Conservation (phyloP, 2,888 invertebrate species). For the Polymixis lichenea region DNA sequence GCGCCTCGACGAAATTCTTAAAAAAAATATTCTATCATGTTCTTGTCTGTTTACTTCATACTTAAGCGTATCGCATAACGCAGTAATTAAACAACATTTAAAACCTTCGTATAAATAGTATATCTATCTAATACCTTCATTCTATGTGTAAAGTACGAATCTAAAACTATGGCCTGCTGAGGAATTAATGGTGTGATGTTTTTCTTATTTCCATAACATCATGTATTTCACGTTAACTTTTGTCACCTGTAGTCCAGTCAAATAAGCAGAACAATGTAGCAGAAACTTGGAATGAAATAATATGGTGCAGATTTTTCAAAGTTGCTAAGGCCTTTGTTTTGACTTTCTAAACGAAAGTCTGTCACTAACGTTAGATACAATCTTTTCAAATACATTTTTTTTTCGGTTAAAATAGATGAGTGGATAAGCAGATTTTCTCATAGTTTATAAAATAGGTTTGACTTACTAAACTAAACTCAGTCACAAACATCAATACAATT, state of each 20-base stretch:
- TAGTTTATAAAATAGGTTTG: not conserved
- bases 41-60: not conserved
- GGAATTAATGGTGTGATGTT: not conserved
- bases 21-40: not conserved
- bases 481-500: no score
- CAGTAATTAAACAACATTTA: slow-evolving; percentile 4
- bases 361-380: not conserved
- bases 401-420: no score
- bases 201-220: not conserved
- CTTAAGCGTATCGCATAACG: not conserved
- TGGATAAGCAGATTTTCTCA: not conserved
- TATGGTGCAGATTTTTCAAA: not conserved
- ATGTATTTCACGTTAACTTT: not conserved
- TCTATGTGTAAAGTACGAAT: not conserved
- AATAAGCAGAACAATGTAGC: not conserved
- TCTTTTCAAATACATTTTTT: not conserved
- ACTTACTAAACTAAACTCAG: not conserved
- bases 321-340: no score
- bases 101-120: slow-evolving; percentile 4
- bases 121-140: slow-evolving; percentile 1
- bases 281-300: not conserved
- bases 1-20: no score
- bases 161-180: slow-evolving; percentile 8
- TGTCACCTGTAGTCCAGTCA: not conserved
- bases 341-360: not conserved